Conservation (phyloP, 53 echinoderm and acorn worm species). For the Henricia sp. region DNA sequence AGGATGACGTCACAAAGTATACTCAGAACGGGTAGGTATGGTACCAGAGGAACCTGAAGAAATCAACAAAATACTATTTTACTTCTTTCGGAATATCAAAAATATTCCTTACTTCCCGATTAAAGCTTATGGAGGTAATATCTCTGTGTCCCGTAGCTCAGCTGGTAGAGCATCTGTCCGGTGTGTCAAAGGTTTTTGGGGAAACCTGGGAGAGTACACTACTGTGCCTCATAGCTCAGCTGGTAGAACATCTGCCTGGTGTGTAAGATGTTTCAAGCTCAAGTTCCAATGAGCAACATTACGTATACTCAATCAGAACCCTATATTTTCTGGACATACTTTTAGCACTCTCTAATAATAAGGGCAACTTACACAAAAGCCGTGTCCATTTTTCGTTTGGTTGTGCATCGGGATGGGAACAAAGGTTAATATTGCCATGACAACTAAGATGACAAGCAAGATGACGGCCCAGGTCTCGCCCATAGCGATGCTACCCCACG, state of each 20-base stretch:
- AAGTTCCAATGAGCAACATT: too few species aligned
- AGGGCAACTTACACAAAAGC: conserved; percentile 62
- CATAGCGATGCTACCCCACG: not conserved
- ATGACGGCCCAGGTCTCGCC: conserved; percentile 68
- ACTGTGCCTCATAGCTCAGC: too few species aligned
- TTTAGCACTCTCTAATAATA: too few species aligned
- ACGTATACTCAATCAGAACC: too few species aligned
- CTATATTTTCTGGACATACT: too few species aligned
- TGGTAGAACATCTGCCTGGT: too few species aligned
- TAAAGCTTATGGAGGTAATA: not conserved
- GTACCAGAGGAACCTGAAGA: conserved; percentile 67
- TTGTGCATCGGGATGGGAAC: conserved; percentile 77
- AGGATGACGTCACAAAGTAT: conserved; percentile 64
- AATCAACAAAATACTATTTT: not conserved
- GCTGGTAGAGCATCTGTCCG: too few species aligned
- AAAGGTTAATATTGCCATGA: conserved; percentile 48
- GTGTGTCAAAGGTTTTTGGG: too few species aligned
- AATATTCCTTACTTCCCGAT: not conserved
- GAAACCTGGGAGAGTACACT: too few species aligned
- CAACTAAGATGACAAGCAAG: conserved; percentile 21
- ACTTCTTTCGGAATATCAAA: not conserved
- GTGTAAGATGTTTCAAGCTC: too few species aligned
- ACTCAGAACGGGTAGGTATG: conserved; percentile 58
- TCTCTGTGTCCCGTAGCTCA: too few species aligned
- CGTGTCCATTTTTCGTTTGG: conserved; percentile 29